phyloP scores from a whole-genome alignment of 2,888 invertebrate species.

The Diogma glabrata region DNA sequence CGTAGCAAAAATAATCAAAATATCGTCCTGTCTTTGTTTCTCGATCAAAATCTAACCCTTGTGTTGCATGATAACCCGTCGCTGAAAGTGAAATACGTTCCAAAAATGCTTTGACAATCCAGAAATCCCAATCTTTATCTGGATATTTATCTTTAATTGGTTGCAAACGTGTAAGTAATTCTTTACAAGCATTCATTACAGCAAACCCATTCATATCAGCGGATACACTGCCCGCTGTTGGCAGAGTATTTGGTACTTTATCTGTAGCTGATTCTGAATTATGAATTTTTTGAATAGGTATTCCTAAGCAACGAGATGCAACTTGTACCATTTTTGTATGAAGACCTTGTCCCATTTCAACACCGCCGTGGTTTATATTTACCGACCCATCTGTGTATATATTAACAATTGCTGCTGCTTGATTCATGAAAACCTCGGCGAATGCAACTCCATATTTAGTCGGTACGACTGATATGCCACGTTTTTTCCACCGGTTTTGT shows the following conservation, averaged over 20 bases:
- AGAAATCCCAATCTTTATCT: constrained; percentile 69
- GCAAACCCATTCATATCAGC: constrained; percentile 92
- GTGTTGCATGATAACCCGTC: constrained; percentile 70
- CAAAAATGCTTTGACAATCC: constrained; percentile 66
- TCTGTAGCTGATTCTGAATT: constrained; percentile 80
- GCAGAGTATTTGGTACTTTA: constrained; percentile 82
- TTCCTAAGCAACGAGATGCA: constrained; percentile 59
- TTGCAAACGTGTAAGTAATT: constrained; percentile 56
- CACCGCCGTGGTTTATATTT: constrained; percentile 79
- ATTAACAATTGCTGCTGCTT: constrained; percentile 76
- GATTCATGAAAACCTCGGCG: constrained; percentile 63
- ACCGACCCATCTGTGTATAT: constrained; percentile 86
- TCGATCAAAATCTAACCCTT: constrained; percentile 52
- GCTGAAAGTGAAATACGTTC: constrained; percentile 69
- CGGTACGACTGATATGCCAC: constrained; percentile 70
- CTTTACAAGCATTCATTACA: constrained; percentile 69
- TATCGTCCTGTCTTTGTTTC: constrained; percentile 58
- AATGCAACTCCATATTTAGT: constrained; percentile 80
- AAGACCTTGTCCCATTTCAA: constrained; percentile 95
- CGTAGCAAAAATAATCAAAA: constrained; percentile 79
- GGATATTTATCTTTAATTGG: constrained; percentile 67
- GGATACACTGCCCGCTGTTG: constrained; percentile 80
- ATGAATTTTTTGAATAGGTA: constrained; percentile 61
- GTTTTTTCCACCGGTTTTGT: constrained; percentile 72
- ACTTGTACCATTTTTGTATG: constrained; percentile 94